Evolutionary conservation across 2,113 vertebrate species (phyloP).

Genomic region (Indri indri): DNA sequence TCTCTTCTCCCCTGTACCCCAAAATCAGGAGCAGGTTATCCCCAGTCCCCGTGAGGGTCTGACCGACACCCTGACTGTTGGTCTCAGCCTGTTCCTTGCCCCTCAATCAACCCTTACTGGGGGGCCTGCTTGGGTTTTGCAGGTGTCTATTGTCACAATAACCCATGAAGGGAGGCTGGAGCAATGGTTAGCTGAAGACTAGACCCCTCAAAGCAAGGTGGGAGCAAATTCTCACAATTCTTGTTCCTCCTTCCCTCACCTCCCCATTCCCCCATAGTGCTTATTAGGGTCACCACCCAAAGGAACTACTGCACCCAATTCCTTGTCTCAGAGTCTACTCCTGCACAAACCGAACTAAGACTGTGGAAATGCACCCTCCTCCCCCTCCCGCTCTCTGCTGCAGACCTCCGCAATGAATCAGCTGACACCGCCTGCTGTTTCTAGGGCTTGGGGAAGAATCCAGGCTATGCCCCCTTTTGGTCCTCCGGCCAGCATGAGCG

Average conservation of each 20-base stretch:
- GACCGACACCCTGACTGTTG: not conserved
- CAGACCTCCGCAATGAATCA: not conserved
- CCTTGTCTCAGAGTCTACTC: not conserved
- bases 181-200: not conserved
- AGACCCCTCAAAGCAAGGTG: not conserved
- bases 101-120: not conserved
- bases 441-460: not conserved
- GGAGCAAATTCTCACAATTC: not conserved
- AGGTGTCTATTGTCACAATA: not conserved
- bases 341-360: not conserved
- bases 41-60: not conserved
- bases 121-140: not conserved
- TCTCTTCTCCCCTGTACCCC: not conserved
- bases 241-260: not conserved
- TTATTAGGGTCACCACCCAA: not conserved
- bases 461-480: slow-evolving; percentile 12
- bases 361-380: not conserved
- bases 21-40: not conserved
- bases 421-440: not conserved
- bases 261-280: not conserved
- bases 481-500: not conserved
- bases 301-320: not conserved
- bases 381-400: not conserved
- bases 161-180: not conserved
- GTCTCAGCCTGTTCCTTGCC: not conserved